Conservation (phyloP, 2,113 vertebrate genomes). For the Noturus placidus region DNA sequence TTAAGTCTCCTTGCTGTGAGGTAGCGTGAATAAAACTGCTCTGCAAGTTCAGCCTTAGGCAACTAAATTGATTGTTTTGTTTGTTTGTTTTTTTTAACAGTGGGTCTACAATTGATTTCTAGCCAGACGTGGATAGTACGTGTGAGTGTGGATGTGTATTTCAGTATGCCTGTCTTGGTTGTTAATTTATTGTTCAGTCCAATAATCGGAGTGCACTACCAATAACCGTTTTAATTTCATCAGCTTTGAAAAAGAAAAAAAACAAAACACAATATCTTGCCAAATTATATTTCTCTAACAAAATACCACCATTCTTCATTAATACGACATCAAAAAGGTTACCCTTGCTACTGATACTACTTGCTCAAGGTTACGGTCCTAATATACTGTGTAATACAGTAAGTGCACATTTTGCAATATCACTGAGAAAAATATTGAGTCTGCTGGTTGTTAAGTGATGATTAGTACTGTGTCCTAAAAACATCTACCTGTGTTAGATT, state of each 20-base stretch:
- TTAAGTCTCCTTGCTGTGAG: conserved; percentile 6
- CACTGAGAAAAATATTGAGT: not conserved
- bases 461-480: not conserved
- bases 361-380: not conserved
- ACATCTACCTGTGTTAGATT: not conserved
- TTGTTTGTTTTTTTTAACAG: conserved; percentile 8
- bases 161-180: not conserved
- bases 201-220: not conserved
- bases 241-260: not conserved
- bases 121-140: not conserved
- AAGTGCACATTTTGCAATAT: not conserved
- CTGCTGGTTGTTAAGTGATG: not conserved
- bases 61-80: conserved; percentile 15
- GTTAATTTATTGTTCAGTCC: conserved; percentile 15
- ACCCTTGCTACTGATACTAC: not conserved
- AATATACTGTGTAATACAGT: not conserved
- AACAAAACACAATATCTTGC: not conserved
- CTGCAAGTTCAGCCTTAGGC: not conserved
- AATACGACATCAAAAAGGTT: not conserved
- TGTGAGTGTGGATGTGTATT: not conserved
- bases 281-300: not conserved
- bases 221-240: not conserved
- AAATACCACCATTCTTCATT: not conserved
- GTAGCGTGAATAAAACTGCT: conserved; percentile 15
- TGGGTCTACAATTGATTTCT: conserved; percentile 16